A percentile compares a stretch with the other conserved stretches of the same genome.
Conservation (phyloP, 2,888 invertebrate genomes). For the Pecten maximus region DNA sequence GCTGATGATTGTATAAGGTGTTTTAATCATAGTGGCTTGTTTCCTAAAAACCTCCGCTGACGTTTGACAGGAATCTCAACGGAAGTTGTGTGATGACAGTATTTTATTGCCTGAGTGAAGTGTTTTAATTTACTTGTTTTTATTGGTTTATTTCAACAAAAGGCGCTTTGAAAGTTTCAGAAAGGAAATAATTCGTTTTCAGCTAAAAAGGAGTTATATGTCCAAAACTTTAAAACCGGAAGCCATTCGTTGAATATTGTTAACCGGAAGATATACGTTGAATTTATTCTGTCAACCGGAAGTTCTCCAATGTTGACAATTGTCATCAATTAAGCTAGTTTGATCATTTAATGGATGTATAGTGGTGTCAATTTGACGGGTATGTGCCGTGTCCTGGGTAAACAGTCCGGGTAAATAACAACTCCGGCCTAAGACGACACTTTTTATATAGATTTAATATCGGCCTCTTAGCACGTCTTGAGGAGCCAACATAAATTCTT, state of each 20-base stretch:
- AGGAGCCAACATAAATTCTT: constrained; percentile 10
- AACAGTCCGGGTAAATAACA: not conserved
- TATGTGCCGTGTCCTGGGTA: not conserved
- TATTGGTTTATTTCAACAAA: too few species aligned
- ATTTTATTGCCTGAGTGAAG: not conserved
- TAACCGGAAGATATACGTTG: not conserved
- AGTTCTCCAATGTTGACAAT: not conserved
- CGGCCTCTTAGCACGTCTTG: constrained; percentile 26
- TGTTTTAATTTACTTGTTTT: too few species aligned
- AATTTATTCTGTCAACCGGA: not conserved
- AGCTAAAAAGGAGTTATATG: not conserved
- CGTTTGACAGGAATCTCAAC: not conserved
- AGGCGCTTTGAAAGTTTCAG: not conserved
- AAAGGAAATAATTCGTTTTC: not conserved
- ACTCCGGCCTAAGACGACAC: constrained; percentile 2
- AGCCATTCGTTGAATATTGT: not conserved
- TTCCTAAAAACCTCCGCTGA: not conserved
- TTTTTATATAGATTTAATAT: constrained; percentile 1
- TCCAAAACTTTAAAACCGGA: not conserved
- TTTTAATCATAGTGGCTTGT: not conserved
- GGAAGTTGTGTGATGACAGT: not conserved
- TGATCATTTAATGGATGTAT: not conserved
- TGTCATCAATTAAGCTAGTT: not conserved
- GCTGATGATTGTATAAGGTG: not conserved
- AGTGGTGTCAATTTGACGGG: not conserved